phyloP scores from a whole-genome alignment of 2,888 invertebrate species.

The Timema podura region DNA sequence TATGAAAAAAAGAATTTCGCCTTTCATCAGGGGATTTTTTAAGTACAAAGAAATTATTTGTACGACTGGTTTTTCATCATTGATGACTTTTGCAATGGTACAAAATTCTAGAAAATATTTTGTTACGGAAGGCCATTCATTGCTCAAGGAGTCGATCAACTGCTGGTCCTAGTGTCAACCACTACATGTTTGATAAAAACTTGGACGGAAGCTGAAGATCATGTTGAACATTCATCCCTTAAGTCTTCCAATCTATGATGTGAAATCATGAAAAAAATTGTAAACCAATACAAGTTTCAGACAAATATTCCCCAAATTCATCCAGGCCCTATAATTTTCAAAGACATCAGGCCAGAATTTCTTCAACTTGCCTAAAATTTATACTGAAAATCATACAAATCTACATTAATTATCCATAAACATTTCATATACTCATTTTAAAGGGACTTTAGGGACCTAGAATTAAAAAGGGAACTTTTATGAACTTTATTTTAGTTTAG shows the following conservation, averaged over 20 bases:
- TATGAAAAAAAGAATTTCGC: conserved; percentile 3
- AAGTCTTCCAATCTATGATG: conserved; percentile 1
- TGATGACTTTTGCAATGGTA: not conserved
- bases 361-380: too few relatives aligned
- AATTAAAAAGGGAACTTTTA: too few relatives aligned
- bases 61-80: conserved; percentile 3
- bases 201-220: conserved; percentile 9
- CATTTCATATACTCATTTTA: too few relatives aligned
- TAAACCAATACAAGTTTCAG: conserved; percentile 8
- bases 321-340: not conserved
- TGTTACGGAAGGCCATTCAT: not conserved
- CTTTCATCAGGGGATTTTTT: conserved; percentile 12
- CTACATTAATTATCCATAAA: too few relatives aligned
- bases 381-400: too few relatives aligned
- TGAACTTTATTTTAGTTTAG: too few relatives aligned
- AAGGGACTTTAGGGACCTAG: too few relatives aligned
- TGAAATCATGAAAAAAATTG: conserved; percentile 10
- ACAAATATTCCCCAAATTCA: conserved; percentile 6
- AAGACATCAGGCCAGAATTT: too few relatives aligned
- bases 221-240: not conserved
- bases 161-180: conserved; percentile 9
- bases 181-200: conserved; percentile 17
- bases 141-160: conserved; percentile 6
- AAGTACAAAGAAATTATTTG: conserved; percentile 7
- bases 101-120: conserved; percentile 12